A percentile compares a stretch with the other conserved stretches of the same genome.
These are phyloP conservation scores for Arctocebus calabarensis DNA, from an alignment of 2,797 vertebrate genomes.

Conservation along the genomic window DNA sequence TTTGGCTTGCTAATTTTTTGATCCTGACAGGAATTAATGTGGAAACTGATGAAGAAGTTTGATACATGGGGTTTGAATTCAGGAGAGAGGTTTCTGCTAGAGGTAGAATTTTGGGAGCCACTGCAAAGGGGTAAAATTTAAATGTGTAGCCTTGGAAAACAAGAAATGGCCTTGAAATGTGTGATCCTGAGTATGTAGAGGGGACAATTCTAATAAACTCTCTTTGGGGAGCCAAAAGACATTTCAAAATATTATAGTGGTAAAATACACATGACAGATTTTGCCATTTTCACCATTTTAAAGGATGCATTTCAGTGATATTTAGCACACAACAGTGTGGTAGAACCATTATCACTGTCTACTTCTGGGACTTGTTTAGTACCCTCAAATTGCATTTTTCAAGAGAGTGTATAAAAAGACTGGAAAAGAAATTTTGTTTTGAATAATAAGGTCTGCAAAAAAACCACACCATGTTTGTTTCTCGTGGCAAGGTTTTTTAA, in stretches of 20 bases:
- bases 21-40: background rate
- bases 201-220: slow-evolving; percentile 24
- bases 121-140: slow-evolving; percentile 44
- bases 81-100: background rate
- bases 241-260: slow-evolving; percentile 24
- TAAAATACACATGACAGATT: slow-evolving; percentile 51
- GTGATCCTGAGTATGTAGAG: background rate
- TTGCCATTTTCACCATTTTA: slow-evolving; percentile 27
- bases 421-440: slow-evolving; percentile 54
- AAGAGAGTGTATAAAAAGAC: slow-evolving; percentile 57
- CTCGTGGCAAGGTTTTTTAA: background rate
- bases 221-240: background rate
- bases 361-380: slow-evolving; percentile 58
- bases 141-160: background rate
- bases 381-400: slow-evolving; percentile 34
- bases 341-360: background rate
- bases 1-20: background rate
- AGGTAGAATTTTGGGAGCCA: background rate
- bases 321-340: background rate
- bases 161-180: background rate
- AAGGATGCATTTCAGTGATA: slow-evolving; percentile 53
- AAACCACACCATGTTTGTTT: background rate
- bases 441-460: slow-evolving; percentile 14
- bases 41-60: background rate
- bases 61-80: background rate